phyloP scores from a whole-genome alignment of 2,113 vertebrate genomes.

The Micronisus gabar region DNA sequence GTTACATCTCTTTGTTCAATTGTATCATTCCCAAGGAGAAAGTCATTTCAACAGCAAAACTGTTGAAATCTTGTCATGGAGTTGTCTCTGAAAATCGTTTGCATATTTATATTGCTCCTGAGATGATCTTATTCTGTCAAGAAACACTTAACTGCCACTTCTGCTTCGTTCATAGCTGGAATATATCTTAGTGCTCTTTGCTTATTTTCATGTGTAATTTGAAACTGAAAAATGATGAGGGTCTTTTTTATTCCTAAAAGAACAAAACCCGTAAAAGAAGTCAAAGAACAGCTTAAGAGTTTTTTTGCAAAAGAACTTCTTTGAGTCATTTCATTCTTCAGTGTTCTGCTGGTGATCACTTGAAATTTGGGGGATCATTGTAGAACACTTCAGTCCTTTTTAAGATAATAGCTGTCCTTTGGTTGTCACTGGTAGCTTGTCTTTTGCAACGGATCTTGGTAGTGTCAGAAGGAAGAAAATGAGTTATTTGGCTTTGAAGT shows the following conservation, averaged over 20 bases:
- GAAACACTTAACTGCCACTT: not conserved
- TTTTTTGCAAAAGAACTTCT: not conserved
- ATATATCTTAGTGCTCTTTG: not conserved
- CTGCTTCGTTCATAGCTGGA: not conserved
- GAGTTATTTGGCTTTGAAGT: not conserved
- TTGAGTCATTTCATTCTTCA: not conserved
- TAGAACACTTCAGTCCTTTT: not conserved
- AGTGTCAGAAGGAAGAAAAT: not conserved
- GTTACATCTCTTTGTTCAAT: not conserved
- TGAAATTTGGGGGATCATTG: not conserved
- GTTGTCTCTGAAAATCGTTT: not conserved
- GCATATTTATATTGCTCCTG: not conserved
- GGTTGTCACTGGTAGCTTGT: not conserved
- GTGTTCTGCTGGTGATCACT: not conserved
- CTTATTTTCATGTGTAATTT: not conserved
- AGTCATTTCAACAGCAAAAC: not conserved
- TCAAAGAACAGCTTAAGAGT: not conserved
- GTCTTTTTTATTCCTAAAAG: not conserved
- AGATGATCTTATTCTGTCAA: not conserved
- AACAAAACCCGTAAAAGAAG: not conserved
- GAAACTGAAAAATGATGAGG: not conserved
- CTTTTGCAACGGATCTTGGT: not conserved
- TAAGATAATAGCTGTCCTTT: not conserved
- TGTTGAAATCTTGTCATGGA: not conserved
- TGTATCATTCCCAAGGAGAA: not conserved